phyloP scores from a whole-genome alignment of 2,888 invertebrate species.

The Mantis religiosa region DNA sequence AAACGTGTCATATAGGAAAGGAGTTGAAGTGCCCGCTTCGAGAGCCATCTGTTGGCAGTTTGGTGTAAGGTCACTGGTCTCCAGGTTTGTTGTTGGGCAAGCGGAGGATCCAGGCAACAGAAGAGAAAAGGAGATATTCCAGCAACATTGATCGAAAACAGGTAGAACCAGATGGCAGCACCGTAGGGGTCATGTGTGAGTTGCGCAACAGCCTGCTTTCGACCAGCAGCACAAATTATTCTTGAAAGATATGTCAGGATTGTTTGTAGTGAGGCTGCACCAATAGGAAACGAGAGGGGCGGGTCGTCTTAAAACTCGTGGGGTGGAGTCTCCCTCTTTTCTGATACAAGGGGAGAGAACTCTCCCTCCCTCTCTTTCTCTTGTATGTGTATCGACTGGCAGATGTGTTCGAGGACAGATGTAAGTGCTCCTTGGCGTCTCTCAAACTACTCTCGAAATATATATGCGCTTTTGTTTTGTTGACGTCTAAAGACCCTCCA shows the following conservation, averaged over 20 bases:
- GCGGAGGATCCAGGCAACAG: background rate
- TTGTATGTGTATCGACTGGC: background rate
- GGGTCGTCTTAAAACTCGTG: background rate
- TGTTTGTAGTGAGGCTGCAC: background rate
- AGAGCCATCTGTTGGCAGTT: no score
- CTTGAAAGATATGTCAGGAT: background rate
- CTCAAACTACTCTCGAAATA: background rate
- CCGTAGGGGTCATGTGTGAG: background rate
- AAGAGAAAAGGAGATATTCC: background rate
- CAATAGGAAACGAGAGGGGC: background rate
- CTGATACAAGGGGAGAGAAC: background rate
- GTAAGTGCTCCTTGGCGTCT: background rate
- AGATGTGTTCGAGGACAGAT: background rate
- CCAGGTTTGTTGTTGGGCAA: background rate
- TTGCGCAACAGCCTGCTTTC: background rate
- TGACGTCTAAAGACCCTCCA: no score
- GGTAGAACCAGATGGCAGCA: slow-evolving; percentile 13
- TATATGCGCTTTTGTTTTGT: no score
- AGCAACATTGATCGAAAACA: background rate
- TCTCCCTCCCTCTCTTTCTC: background rate
- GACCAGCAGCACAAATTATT: background rate
- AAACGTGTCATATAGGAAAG: no score
- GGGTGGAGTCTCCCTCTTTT: background rate
- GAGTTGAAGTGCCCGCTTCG: no score
- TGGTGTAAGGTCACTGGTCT: background rate